Evolutionary conservation across 1,140 invertebrate genomes (phyloP).

Genomic region (Tenebrio molitor): DNA sequence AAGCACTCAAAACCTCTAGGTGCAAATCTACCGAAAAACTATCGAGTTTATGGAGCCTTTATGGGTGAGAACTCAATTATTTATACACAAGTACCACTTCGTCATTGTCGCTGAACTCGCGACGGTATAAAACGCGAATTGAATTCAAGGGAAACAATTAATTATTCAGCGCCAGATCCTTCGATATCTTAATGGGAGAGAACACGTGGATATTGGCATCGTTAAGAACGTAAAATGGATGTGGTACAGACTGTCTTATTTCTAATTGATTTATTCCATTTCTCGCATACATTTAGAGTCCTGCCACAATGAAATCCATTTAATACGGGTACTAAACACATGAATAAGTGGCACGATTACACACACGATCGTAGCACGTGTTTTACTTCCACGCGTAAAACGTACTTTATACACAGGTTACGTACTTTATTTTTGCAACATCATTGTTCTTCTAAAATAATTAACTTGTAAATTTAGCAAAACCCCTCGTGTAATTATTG

Average conservation of each 20-base stretch:
- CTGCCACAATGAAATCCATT: no score
- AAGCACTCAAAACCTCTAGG: slow-evolving; percentile 53
- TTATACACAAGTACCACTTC: slow-evolving; percentile 30
- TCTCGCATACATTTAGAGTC: no score
- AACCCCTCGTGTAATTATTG: no score
- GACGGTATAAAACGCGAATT: neutral
- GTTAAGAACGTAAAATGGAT: neutral
- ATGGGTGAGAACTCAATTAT: slow-evolving; percentile 26
- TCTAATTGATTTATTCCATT: neutral
- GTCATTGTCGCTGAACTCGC: slow-evolving; percentile 21
- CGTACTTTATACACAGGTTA: no score
- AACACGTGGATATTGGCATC: neutral
- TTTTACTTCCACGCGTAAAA: no score
- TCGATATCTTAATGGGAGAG: neutral
- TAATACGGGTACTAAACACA: no score
- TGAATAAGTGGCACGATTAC: no score
- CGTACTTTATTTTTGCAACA: neutral
- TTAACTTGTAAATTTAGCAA: no score
- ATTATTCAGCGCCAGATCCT: slow-evolving; percentile 3
- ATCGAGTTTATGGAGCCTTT: slow-evolving; percentile 44
- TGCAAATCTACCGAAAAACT: slow-evolving; percentile 52
- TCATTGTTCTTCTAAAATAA: no score
- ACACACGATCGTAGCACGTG: no score
- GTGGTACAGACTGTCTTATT: neutral
- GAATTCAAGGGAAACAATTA: slow-evolving; percentile 4